Evolutionary conservation across 2,888 invertebrate species (phyloP), one percentile per base, ranked within the genome.

Genomic region (Tiliacea citrago): DNA sequence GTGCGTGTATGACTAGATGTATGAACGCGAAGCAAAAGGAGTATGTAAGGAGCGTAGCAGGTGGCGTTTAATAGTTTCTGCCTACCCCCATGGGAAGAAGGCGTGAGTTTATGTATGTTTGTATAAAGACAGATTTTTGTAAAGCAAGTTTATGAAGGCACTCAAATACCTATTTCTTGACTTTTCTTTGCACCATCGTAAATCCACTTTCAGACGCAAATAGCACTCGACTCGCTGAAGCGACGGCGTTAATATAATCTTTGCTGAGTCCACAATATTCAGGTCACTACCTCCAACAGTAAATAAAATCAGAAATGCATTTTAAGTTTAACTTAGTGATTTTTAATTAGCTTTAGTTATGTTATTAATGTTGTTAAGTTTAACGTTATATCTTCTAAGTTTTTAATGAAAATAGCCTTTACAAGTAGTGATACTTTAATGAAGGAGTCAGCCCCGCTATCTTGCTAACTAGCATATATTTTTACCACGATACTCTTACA

Each of bases 221-320:
- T 89, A 91, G 86, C 87, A 83, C 88, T 90, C 83, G 88, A 86
- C 77, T 82, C 55, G 81, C 82, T 81, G 86, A 86, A 89, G 86
- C 88, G 87, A 66, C 73, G 82, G 84, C 85, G 88, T 87, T 93
- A 92, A 93, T 92, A 92, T 88, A 91, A 92, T 93, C 91, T 88
- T 75, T 75, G 82, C 83, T 86, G 84, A 87, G 86, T 88, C 88
- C 79, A 86, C 81, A 82, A 84, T 82, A 91, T 92, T 85, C 88
- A 92, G 92, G 93, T 91, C 92, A 91, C 83, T 88, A 87, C 88
- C 80, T 86, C 85, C 75, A 88, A 88, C 88, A 89, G 91, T 87
- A 92, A 92, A 92, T 91, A 91, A 87, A 88, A 89, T 83, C 81
- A 77, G 83, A 84, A 87, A 85, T 86, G 86, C 85, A 90, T 84